These are phyloP conservation scores for Dreissena polymorpha DNA, from an alignment of 1,140 invertebrate species.

Conservation along the genomic window DNA sequence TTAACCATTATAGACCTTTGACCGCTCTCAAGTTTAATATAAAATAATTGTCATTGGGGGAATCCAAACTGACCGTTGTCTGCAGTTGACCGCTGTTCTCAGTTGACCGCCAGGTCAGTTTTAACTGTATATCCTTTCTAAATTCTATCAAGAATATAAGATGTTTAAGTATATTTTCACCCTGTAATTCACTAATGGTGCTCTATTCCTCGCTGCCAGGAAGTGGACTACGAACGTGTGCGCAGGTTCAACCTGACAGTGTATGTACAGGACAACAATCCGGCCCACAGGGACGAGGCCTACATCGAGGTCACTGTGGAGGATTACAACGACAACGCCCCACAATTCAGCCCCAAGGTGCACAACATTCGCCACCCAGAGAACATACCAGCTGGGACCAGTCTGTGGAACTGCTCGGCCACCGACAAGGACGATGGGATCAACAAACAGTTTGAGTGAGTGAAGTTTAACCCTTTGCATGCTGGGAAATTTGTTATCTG, in stretches of 20 bases:
- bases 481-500: no score
- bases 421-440: slow-evolving; percentile 67
- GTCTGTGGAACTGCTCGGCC: slow-evolving; percentile 64
- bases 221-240: slow-evolving; percentile 70
- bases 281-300: slow-evolving; percentile 63
- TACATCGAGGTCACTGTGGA: slow-evolving; percentile 67
- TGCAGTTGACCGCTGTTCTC: no score
- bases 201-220: slow-evolving; percentile 31
- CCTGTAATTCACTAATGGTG: no score
- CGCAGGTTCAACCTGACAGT: slow-evolving; percentile 71
- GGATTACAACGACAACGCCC: slow-evolving; percentile 73
- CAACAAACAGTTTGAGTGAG: slow-evolving; percentile 70
- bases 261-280: slow-evolving; percentile 65
- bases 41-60: no score
- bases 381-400: slow-evolving; percentile 59
- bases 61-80: no score
- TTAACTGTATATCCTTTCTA: no score
- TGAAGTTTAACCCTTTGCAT: background rate
- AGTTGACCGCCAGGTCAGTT: no score
- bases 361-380: slow-evolving; percentile 58
- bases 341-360: slow-evolving; percentile 63
- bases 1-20: no score
- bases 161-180: no score
- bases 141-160: no score
- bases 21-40: no score